phyloP scores from a whole-genome alignment of 2,888 invertebrate species.

The Coronaproctus castanopsis region DNA sequence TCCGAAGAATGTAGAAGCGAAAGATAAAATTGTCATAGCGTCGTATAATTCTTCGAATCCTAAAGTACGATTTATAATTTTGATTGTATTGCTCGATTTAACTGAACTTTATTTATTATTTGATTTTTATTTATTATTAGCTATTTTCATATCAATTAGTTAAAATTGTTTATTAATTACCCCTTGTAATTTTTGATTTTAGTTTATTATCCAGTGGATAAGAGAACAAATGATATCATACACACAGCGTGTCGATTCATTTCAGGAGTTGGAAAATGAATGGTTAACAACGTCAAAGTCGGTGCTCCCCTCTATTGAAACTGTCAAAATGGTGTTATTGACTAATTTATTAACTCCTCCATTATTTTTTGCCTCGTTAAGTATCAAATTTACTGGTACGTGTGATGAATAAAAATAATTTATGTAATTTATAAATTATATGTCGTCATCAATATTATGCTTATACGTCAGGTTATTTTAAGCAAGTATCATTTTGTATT shows the following conservation, averaged over 20 bases:
- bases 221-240: slow-evolving; percentile 27
- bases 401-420: slow-evolving; percentile 4
- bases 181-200: slow-evolving; percentile 17
- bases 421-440: slow-evolving; percentile 23
- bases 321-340: slow-evolving; percentile 27
- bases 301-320: slow-evolving; percentile 9
- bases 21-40: slow-evolving; percentile 28
- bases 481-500: too few species aligned
- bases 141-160: too few species aligned
- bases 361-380: slow-evolving; percentile 31
- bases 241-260: slow-evolving; percentile 24
- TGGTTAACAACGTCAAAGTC: slow-evolving; percentile 20
- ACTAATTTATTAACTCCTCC: slow-evolving; percentile 28
- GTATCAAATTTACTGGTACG: slow-evolving; percentile 31
- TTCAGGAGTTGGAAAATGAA: slow-evolving; percentile 21
- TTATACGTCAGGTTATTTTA: too few species aligned
- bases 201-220: slow-evolving; percentile 29
- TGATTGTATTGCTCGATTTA: too few species aligned
- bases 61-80: slow-evolving; percentile 17
- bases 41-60: slow-evolving; percentile 24
- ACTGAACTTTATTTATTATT: too few species aligned
- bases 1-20: slow-evolving; percentile 28
- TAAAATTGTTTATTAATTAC: too few species aligned
- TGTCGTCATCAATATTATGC: too few species aligned
- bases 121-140: too few species aligned